Percentiles rank a stretch among this genome's conserved stretches.
phyloP scores from a whole-genome alignment of 2,888 invertebrate genomes.

The Leucania comma region DNA sequence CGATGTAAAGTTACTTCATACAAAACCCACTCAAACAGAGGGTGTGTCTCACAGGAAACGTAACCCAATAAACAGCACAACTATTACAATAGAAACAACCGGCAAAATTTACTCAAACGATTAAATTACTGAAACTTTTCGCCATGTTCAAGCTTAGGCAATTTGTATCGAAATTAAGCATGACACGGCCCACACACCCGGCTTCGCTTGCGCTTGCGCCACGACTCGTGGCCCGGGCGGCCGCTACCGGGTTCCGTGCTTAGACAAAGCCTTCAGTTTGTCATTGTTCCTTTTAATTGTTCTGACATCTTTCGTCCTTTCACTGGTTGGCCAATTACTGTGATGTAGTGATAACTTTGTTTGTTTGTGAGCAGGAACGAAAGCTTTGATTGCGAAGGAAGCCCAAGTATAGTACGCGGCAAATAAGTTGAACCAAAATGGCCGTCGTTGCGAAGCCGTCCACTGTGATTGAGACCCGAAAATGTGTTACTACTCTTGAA shows the following conservation, averaged over 20 bases:
- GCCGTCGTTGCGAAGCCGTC: no score
- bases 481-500: no score
- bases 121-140: conserved; percentile 55
- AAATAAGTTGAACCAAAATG: no score
- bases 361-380: conserved; percentile 5
- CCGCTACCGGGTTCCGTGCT: conserved; percentile 73
- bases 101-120: conserved; percentile 28
- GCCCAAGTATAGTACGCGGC: background rate
- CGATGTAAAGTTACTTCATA: background rate
- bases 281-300: conserved; percentile 71
- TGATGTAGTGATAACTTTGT: conserved; percentile 48
- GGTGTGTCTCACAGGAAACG: conserved; percentile 43
- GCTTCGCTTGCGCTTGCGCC: conserved; percentile 57
- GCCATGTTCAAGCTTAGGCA: conserved; percentile 59
- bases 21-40: conserved; percentile 2
- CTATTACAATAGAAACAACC: conserved; percentile 24
- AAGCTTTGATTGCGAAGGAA: background rate
- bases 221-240: conserved; percentile 61
- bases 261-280: conserved; percentile 68
- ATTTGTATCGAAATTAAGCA: conserved; percentile 65
- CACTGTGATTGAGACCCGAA: no score
- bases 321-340: conserved; percentile 60
- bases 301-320: conserved; percentile 70
- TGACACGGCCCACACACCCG: conserved; percentile 64
- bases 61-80: conserved; percentile 18